Conservation (phyloP, 2,888 invertebrate species). For the Ypsolopha sequella region DNA sequence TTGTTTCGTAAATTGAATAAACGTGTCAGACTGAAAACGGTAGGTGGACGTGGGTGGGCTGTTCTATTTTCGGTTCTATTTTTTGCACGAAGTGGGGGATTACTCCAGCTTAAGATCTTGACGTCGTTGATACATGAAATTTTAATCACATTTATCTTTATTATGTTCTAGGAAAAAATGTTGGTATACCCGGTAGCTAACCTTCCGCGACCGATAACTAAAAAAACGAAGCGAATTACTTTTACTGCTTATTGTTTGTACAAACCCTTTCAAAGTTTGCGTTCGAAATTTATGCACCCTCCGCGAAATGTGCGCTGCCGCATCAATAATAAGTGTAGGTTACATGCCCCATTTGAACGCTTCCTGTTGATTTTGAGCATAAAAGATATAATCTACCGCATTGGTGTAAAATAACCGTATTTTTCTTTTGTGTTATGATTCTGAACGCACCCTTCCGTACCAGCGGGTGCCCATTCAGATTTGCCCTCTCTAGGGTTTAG, state of each 20-base stretch:
- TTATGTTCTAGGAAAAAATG: too few species aligned
- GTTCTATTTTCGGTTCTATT: too few species aligned
- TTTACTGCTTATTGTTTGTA: constrained; percentile 38
- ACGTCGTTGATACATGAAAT: too few species aligned
- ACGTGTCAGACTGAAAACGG: too few species aligned
- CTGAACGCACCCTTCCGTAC: constrained; percentile 42
- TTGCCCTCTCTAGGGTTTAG: constrained; percentile 20
- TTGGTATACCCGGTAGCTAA: background rate
- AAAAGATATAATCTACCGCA: constrained; percentile 70
- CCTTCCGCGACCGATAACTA: constrained; percentile 11
- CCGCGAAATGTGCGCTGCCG: constrained; percentile 23
- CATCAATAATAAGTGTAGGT: constrained; percentile 68
- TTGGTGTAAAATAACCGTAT: constrained; percentile 68
- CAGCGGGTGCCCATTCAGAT: constrained; percentile 39
- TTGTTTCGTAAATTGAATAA: too few species aligned
- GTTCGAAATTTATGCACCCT: constrained; percentile 65
- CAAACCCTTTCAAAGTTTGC: constrained; percentile 53
- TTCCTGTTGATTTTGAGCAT: constrained; percentile 69
- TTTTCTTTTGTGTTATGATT: constrained; percentile 64
- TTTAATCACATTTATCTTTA: too few species aligned
- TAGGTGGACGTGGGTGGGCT: too few species aligned
- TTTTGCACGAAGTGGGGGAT: too few species aligned
- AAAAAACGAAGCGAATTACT: constrained; percentile 22
- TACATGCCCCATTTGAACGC: constrained; percentile 68
- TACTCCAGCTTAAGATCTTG: too few species aligned